Evolutionary conservation across 2,113 vertebrate species (phyloP).

Genomic region (Silurus asotus): DNA sequence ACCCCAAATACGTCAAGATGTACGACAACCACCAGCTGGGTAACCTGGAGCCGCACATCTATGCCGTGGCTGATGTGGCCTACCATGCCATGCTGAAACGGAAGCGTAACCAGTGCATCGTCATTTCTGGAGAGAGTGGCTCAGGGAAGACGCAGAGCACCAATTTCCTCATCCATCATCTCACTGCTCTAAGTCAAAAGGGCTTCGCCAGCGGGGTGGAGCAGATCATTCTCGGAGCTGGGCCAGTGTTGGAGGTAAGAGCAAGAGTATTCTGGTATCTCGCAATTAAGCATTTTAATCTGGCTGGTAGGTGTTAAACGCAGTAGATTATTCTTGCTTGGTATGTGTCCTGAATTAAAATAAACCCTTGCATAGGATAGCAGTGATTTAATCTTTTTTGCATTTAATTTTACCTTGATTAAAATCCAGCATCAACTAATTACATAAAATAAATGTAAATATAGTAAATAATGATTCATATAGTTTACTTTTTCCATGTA

Average conservation of each 20-base stretch:
- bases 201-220: constrained; percentile 98
- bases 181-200: constrained; percentile 97
- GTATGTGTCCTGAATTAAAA: neutral
- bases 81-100: constrained; percentile 96
- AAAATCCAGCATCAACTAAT: neutral
- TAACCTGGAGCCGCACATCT: constrained; percentile 94
- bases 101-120: constrained; percentile 94
- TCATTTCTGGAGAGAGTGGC: constrained; percentile 97
- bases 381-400: neutral
- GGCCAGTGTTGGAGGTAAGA: constrained; percentile 96
- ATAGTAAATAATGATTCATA: too few relatives aligned
- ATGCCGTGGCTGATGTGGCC: constrained; percentile 94
- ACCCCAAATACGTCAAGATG: constrained; percentile 99
- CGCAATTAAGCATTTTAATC: neutral
- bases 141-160: constrained; percentile 99
- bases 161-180: constrained; percentile 98
- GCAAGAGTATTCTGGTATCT: neutral
- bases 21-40: constrained; percentile 96
- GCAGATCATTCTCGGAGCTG: constrained; percentile 97
- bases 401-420: neutral
- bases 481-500: too few relatives aligned
- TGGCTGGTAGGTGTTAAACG: neutral
- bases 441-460: too few relatives aligned
- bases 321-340: neutral
- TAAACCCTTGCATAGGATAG: neutral